Conservation (phyloP, 2,888 invertebrate species). For the Zygogramma bicolorata region DNA sequence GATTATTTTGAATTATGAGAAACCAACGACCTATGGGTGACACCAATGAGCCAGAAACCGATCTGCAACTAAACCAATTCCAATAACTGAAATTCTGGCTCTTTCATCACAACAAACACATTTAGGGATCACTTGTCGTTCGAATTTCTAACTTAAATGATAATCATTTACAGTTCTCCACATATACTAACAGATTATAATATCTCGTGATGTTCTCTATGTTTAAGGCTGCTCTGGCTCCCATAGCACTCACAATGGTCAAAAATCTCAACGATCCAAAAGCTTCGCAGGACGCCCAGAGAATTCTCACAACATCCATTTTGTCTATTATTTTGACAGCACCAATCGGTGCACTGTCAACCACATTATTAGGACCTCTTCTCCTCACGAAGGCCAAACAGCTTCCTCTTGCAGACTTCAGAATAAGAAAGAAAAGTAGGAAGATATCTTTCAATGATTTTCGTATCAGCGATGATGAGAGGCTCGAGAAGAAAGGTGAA, state of each 20-base stretch:
- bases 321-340: conserved; percentile 88
- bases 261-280: conserved; percentile 64
- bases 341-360: conserved; percentile 85
- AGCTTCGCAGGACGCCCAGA: conserved; percentile 74
- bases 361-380: conserved; percentile 81
- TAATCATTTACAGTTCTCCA: no score
- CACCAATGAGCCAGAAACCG: no score
- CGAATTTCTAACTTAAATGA: no score
- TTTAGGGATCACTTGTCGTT: no score
- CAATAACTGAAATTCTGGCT: no score
- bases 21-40: no score
- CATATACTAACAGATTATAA: no score
- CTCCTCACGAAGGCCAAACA: conserved; percentile 83
- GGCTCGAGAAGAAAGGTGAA: not conserved
- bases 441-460: conserved; percentile 88
- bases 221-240: conserved; percentile 88
- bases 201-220: no score
- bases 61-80: no score
- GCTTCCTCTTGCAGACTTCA: conserved; percentile 79
- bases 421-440: conserved; percentile 80
- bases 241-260: conserved; percentile 79
- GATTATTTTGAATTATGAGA: no score
- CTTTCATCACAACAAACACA: no score
- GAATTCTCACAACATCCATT: conserved; percentile 81
- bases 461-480: conserved; percentile 86